Conservation (phyloP, 2,113 vertebrate species). For the Burhinus bistriatus region DNA sequence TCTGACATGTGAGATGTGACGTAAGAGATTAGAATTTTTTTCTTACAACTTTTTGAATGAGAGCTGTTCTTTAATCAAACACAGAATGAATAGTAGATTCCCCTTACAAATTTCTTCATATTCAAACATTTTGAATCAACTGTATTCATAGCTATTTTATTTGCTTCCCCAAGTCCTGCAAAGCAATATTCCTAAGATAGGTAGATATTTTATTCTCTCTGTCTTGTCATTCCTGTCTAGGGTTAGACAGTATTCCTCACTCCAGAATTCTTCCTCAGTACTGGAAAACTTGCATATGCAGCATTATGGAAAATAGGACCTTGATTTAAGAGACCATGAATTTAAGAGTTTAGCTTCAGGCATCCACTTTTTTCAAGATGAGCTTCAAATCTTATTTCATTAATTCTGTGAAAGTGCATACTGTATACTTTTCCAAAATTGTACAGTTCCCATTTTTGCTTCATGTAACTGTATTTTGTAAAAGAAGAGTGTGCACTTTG, state of each 20-base stretch:
- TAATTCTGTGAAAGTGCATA: neutral
- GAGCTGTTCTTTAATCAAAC: neutral
- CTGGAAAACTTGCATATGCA: neutral
- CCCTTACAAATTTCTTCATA: neutral
- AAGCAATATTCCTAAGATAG: neutral
- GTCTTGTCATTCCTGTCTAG: neutral
- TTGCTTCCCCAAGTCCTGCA: neutral
- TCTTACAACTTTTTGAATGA: neutral
- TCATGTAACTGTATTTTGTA: neutral
- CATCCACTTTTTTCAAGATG: neutral
- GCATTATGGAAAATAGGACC: neutral
- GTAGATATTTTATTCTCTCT: neutral
- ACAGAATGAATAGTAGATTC: neutral
- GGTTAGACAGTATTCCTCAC: neutral
- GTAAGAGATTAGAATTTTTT: neutral
- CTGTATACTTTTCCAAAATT: neutral
- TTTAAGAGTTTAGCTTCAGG: neutral
- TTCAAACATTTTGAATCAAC: neutral
- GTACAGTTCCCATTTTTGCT: neutral
- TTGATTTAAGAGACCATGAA: neutral
- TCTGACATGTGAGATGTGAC: neutral
- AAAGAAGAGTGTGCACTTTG: neutral
- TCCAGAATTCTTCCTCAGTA: neutral
- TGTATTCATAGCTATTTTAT: neutral
- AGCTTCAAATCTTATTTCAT: neutral